phyloP scores from a whole-genome alignment of 2,797 vertebrate genomes.

The Mergus octosetaceus region DNA sequence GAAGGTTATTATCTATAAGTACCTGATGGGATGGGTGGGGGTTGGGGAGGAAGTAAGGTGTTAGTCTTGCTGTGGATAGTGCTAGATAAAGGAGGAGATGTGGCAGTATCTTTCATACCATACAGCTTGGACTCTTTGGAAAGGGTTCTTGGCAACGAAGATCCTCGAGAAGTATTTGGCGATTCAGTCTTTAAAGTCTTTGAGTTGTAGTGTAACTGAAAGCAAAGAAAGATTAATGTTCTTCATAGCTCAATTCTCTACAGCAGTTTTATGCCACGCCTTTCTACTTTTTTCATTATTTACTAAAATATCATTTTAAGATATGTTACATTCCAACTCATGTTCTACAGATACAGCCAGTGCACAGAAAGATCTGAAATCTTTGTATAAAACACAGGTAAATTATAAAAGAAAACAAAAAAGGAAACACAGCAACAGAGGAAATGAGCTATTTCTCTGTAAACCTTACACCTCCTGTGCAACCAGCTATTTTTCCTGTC shows the following conservation, averaged over 20 bases:
- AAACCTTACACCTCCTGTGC: neutral
- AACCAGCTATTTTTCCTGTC: neutral
- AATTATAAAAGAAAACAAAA: neutral
- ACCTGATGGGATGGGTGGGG: constrained; percentile 97
- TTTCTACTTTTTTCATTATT: neutral
- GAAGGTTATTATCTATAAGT: constrained; percentile 68
- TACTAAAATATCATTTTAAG: neutral
- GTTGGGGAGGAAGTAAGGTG: constrained; percentile 94
- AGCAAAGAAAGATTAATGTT: neutral
- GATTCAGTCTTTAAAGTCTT: constrained; percentile 98
- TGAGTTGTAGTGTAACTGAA: constrained; percentile 97
- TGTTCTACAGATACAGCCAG: fast-evolving
- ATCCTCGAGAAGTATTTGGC: constrained; percentile 93
- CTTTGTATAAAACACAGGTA: neutral
- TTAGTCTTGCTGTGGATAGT: constrained; percentile 92
- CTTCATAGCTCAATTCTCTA: neutral
- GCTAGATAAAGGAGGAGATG: constrained; percentile 85
- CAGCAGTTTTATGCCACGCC: neutral
- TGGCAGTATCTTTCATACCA: constrained; percentile 94
- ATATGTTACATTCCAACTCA: fast-evolving
- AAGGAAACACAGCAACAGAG: neutral
- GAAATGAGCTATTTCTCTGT: neutral
- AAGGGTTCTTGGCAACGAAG: constrained; percentile 94
- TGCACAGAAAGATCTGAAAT: neutral
- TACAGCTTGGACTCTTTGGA: constrained; percentile 99